Evolutionary conservation across 2,113 vertebrate species (phyloP).

Genomic region (Lontra canadensis): DNA sequence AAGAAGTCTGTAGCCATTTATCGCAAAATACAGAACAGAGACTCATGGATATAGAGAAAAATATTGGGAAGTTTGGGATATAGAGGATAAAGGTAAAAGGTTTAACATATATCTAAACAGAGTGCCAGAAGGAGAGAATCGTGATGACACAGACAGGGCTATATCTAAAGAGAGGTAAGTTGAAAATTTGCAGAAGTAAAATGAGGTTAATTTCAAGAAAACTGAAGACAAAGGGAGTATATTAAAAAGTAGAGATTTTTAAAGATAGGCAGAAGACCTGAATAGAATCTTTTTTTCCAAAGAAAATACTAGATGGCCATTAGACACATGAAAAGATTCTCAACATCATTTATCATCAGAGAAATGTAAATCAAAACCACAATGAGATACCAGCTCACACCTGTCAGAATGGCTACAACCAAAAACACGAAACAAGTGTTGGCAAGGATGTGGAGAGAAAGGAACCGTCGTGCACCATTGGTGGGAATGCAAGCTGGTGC

Average conservation of each 20-base stretch:
- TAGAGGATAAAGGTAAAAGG: background rate
- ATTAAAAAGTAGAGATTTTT: background rate
- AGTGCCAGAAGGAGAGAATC: background rate
- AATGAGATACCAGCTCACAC: background rate
- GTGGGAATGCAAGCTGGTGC: background rate
- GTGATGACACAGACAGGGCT: background rate
- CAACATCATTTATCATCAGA: background rate
- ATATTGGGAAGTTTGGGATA: background rate
- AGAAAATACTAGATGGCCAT: background rate
- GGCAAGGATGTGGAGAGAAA: background rate
- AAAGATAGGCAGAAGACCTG: background rate
- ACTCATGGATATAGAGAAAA: background rate
- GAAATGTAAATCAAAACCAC: background rate
- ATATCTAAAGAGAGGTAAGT: background rate
- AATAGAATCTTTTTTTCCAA: background rate
- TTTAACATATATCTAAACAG: background rate
- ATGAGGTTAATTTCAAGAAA: background rate
- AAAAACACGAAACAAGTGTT: background rate
- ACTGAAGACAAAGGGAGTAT: background rate
- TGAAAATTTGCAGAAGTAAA: background rate
- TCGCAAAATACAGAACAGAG: background rate
- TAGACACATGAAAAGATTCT: background rate
- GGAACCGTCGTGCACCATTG: background rate
- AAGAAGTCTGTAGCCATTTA: constrained; percentile 3
- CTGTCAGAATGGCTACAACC: background rate